These are phyloP conservation scores for Ptychadena robeensis DNA, from an alignment of 2,797 vertebrate species.

Conservation along the genomic window DNA sequence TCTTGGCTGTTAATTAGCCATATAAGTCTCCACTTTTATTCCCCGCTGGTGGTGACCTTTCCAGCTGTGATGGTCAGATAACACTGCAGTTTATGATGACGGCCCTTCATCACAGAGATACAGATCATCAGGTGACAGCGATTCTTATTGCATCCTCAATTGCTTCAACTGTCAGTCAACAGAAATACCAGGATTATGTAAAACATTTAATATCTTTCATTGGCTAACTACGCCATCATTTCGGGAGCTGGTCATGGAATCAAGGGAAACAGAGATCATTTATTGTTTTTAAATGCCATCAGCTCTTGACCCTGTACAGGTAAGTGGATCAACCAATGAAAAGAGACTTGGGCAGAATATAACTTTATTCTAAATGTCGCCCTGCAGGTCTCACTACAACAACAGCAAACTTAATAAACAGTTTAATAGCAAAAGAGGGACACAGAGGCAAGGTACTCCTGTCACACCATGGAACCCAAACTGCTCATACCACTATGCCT, in stretches of 20 bases:
- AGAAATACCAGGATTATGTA: not conserved
- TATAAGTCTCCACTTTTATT: not conserved
- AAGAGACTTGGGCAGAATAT: too few species aligned
- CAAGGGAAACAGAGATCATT: too few species aligned
- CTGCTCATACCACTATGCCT: too few species aligned
- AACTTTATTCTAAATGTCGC: too few species aligned
- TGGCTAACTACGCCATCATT: not conserved
- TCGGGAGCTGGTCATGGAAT: not conserved
- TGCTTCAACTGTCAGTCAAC: not conserved
- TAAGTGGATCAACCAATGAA: too few species aligned
- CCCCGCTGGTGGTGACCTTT: conserved; percentile 1
- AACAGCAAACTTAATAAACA: too few species aligned
- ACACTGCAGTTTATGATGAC: not conserved
- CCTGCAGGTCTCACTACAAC: too few species aligned
- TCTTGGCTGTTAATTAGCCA: not conserved
- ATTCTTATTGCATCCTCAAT: not conserved
- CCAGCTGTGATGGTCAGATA: not conserved
- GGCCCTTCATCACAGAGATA: not conserved
- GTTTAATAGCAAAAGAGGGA: too few species aligned
- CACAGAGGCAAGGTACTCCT: too few species aligned
- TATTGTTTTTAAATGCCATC: too few species aligned
- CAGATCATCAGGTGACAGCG: not conserved
- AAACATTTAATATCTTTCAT: not conserved
- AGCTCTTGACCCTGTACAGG: too few species aligned
- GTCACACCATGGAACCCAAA: too few species aligned